Evolutionary conservation across 2,113 vertebrate species (phyloP), one percentile per base, ranked within the genome.

Genomic region (Phaetusa simplex): DNA sequence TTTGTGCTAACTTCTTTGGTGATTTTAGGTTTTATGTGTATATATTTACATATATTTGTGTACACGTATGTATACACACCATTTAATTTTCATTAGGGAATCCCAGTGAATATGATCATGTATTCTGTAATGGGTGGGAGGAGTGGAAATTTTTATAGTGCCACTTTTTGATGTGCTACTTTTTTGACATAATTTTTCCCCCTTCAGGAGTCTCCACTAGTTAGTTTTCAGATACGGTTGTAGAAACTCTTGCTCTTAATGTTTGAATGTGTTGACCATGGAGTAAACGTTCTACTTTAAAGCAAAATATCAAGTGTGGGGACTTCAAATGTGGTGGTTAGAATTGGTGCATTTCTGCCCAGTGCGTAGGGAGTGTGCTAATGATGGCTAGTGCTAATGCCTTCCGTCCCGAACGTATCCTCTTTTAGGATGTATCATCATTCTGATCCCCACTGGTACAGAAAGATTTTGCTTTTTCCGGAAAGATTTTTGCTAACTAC

Each of bases 281-380:
- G 15, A 84, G 13, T 34, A 69, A 53, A 47, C 29, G 3, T 65
- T 89, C 11, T 21, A 5, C 36, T 81, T 73, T 4, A 42, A 64
- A 58, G 45, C 5, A 34, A 56, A 64, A 12, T 43, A 43, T 4
- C 18, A 30, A 43, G 32, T 40, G 6, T 84, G 14, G 6, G 6
- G 7, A 58, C 36, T 74, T 71, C 7, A 30, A 16, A 58, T 12
- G 6, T 38, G 1, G 0, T 9, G 18, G 10, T 50, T 69, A 42
- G 18, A 70, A 49, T 11, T 42, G 9, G 13, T 42, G 5, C 11
- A 8, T 82, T 93, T 90, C 61, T 88, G 43, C 32, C 20, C 8
- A n/a, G 2, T 19, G 23, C 0, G 0, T 34, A 24, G 11, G 8
- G 38, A 43, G 20, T 4, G 0, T 85, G 20, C 38, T 87, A 19